A percentile compares a stretch with the other conserved stretches of the same genome.
phyloP scores from a whole-genome alignment of 1,140 invertebrate species.

The Aphelinus atriplicis region DNA sequence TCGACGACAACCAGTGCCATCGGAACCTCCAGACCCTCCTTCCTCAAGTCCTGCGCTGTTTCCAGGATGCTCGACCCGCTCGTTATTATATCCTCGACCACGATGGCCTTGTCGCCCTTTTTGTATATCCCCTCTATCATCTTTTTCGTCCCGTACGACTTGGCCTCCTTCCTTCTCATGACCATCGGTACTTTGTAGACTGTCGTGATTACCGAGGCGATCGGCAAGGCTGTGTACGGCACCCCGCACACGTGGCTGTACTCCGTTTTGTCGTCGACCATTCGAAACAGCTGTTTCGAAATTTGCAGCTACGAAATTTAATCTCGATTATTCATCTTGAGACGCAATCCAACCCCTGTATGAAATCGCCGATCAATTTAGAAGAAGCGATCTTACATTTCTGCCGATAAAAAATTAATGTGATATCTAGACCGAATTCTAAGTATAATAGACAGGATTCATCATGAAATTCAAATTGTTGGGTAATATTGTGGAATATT shows the following conservation, averaged over 20 bases:
- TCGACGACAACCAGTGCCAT: conserved; percentile 90
- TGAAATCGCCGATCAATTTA: too few species aligned
- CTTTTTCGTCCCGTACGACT: conserved; percentile 95
- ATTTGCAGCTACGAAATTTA: conserved; percentile 68
- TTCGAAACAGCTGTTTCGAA: conserved; percentile 73
- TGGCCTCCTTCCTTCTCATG: conserved; percentile 87
- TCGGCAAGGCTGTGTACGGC: conserved; percentile 93
- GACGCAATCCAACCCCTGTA: too few species aligned
- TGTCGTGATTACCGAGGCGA: conserved; percentile 85
- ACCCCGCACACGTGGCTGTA: conserved; percentile 90
- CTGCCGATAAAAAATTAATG: too few species aligned
- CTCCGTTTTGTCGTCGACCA: conserved; percentile 63
- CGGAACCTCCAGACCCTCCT: conserved; percentile 75
- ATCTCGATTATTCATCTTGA: too few species aligned
- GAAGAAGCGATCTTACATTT: too few species aligned
- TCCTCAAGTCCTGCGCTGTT: conserved; percentile 80
- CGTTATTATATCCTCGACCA: conserved; percentile 97
- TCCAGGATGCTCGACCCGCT: conserved; percentile 94
- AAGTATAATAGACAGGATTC: too few species aligned
- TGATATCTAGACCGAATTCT: too few species aligned
- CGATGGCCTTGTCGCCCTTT: conserved; percentile 81
- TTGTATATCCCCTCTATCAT: conserved; percentile 90
- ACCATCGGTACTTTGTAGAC: conserved; percentile 84
- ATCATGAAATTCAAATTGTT: too few species aligned
- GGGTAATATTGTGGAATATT: too few species aligned